These are phyloP conservation scores for Corella eumyota DNA, from an alignment of 23 tunicate species.

Conservation along the genomic window DNA sequence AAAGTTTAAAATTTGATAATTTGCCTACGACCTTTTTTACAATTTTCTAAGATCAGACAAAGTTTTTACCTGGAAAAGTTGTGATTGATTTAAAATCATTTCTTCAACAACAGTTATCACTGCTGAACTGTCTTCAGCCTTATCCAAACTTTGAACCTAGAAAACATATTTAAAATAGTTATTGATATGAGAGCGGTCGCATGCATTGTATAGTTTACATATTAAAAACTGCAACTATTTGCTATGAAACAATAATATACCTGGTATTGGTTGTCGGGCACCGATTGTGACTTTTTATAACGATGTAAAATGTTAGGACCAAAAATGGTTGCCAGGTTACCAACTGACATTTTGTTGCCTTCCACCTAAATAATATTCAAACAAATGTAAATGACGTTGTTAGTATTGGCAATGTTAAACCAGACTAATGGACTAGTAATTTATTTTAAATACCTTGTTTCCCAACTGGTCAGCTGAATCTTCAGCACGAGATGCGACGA, in stretches of 20 bases:
- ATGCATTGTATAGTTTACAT: neutral
- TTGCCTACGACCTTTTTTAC: neutral
- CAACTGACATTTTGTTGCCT: constrained; percentile 82
- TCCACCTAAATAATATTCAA: constrained; percentile 20
- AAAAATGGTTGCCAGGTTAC: constrained; percentile 74
- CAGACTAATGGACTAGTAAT: neutral
- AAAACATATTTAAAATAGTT: neutral
- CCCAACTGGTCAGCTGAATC: constrained; percentile 36
- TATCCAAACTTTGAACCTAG: constrained; percentile 63
- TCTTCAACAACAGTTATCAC: constrained; percentile 62
- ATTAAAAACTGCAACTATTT: neutral
- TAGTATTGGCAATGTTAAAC: too few relatives aligned
- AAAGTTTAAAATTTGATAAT: neutral
- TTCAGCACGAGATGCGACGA: constrained; percentile 58
- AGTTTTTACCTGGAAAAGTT: constrained; percentile 43
- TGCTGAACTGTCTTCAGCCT: constrained; percentile 55
- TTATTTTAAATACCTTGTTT: constrained; percentile 46
- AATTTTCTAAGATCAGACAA: neutral
- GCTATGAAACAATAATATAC: constrained; percentile 5
- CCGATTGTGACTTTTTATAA: constrained; percentile 40
- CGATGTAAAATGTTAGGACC: constrained; percentile 86
- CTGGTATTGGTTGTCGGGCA: constrained; percentile 44
- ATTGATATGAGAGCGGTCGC: too few relatives aligned
- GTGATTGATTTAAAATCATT: constrained; percentile 39
- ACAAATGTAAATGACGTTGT: too few relatives aligned